Conservation (phyloP, 2,888 invertebrate species). For the Liopterus haemorrhoidalis region DNA sequence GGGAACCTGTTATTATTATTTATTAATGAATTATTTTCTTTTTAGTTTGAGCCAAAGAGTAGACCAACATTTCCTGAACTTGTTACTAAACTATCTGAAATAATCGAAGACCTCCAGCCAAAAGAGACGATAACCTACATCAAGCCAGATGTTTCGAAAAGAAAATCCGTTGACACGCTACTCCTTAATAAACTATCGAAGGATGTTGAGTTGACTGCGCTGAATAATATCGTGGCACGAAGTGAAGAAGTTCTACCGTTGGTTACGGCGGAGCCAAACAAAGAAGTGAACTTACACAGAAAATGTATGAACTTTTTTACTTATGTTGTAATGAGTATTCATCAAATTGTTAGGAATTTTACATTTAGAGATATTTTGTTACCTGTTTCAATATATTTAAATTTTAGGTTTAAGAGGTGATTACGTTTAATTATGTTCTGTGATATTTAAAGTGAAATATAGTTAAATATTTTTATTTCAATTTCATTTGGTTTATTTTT, state of each 20-base stretch:
- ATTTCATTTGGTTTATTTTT: slow-evolving; percentile 6
- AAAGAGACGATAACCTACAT: slow-evolving; percentile 27
- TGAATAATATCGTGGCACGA: slow-evolving; percentile 42
- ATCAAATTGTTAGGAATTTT: no score
- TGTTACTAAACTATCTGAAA: slow-evolving; percentile 58
- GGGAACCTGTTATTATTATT: slow-evolving; percentile 13
- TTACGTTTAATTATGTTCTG: slow-evolving; percentile 8
- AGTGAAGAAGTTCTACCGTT: slow-evolving; percentile 47
- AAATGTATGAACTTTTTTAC: slow-evolving; percentile 37
- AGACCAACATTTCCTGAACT: slow-evolving; percentile 84
- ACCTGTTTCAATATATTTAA: background rate
- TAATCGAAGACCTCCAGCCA: slow-evolving; percentile 45
- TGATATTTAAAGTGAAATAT: no score
- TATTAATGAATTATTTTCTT: slow-evolving; percentile 29
- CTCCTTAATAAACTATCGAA: slow-evolving; percentile 25
- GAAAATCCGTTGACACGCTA: slow-evolving; percentile 33
- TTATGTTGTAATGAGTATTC: no score
- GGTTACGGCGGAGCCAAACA: slow-evolving; percentile 28
- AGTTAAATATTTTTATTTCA: slow-evolving; percentile 6
- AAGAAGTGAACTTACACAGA: slow-evolving; percentile 35
- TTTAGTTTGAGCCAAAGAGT: slow-evolving; percentile 80
- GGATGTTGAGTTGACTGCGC: slow-evolving; percentile 27
- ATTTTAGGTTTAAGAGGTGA: background rate
- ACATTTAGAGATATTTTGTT: no score
- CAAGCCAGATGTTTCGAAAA: slow-evolving; percentile 33